A percentile compares a stretch with the other conserved stretches of the same genome.
phyloP scores from a whole-genome alignment of 2,113 vertebrate species.

The Aleadryas rufinucha region DNA sequence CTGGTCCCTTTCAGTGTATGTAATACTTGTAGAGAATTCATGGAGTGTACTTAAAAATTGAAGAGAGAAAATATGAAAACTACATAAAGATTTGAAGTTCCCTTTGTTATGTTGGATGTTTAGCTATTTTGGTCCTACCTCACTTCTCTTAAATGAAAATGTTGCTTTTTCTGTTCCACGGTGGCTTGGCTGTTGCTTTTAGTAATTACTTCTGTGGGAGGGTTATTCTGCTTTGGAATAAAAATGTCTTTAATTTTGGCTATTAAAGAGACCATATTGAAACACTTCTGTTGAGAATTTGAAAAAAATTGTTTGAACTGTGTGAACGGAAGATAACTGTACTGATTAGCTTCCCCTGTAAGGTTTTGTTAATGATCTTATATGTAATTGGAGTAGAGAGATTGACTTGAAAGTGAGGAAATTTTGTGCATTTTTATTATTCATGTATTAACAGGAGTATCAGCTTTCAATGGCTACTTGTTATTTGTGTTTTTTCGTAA shows the following conservation, averaged over 20 bases:
- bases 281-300: neutral
- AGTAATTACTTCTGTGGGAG: neutral
- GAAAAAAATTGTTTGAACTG: neutral
- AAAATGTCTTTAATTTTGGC: neutral
- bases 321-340: neutral
- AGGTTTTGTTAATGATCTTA: neutral
- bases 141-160: neutral
- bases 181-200: neutral
- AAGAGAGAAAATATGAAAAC: neutral
- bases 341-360: neutral
- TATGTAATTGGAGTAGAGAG: neutral
- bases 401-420: neutral
- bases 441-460: neutral
- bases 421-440: neutral
- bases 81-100: neutral
- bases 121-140: neutral
- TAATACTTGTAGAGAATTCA: neutral
- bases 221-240: neutral
- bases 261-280: neutral
- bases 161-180: neutral
- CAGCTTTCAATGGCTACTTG: neutral
- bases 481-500: neutral
- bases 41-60: neutral
- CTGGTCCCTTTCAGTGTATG: too few relatives aligned
- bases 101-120: neutral